A percentile compares a stretch with the other conserved stretches of the same genome.
Conservation (phyloP, 37 sponge, comb jelly and placozoan genomes). For the Amphimedon queenslandica region DNA sequence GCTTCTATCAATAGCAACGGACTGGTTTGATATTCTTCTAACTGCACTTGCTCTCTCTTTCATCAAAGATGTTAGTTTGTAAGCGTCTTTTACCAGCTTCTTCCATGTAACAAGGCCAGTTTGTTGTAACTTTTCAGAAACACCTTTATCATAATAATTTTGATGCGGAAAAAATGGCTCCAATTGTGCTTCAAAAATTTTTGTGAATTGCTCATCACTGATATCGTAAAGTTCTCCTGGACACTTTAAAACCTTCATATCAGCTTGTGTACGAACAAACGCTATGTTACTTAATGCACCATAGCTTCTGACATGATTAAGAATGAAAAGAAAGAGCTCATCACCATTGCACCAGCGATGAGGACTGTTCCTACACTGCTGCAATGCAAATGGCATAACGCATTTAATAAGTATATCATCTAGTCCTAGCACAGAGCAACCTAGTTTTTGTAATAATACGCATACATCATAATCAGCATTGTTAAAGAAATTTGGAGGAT, state of each 20-base stretch:
- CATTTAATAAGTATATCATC: slow-evolving; percentile 9
- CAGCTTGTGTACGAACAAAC: slow-evolving; percentile 9
- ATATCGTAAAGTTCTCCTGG: slow-evolving; percentile 36
- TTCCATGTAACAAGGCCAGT: slow-evolving; percentile 45
- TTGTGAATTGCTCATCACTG: slow-evolving; percentile 15
- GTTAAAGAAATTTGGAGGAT: slow-evolving; percentile 27
- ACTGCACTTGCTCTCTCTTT: slow-evolving; percentile 26
- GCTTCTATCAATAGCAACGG: slow-evolving; percentile 7
- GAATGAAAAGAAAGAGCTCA: slow-evolving; percentile 28
- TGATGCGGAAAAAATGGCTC: slow-evolving; percentile 21
- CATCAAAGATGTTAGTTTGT: slow-evolving; percentile 10
- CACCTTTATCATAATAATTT: slow-evolving; percentile 1
- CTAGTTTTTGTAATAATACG: slow-evolving; percentile 9
- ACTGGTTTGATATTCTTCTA: background rate
- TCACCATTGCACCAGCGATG: slow-evolving; percentile 17
- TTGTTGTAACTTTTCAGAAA: background rate
- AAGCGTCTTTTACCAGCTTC: background rate
- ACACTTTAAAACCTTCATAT: background rate
- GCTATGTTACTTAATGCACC: background rate
- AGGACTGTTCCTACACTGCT: background rate
- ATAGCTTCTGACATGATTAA: background rate
- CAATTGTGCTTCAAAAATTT: slow-evolving; percentile 8
- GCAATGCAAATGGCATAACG: slow-evolving; percentile 22
- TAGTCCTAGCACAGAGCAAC: slow-evolving; percentile 3
- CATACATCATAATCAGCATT: background rate